Percentiles rank a stretch among this genome's conserved stretches.
Evolutionary conservation across 1,140 invertebrate genomes (phyloP).

Genomic region (Bacillus rossius): DNA sequence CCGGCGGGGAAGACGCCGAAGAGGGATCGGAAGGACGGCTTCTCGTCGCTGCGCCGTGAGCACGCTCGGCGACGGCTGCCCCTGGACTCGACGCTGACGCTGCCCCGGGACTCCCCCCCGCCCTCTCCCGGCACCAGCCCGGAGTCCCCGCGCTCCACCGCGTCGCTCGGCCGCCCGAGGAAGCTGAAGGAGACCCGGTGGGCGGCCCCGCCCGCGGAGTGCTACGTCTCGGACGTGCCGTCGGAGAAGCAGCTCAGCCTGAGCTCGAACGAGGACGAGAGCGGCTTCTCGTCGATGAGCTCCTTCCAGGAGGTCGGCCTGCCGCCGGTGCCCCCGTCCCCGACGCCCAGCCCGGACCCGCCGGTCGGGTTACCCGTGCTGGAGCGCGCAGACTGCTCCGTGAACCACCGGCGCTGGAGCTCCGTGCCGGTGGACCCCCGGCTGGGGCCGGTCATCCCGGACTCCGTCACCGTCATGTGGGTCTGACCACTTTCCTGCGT

Average conservation of each 20-base stretch:
- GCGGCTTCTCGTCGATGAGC: conserved; percentile 75
- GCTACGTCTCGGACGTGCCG: conserved; percentile 33
- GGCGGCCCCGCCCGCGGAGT: conserved; percentile 17
- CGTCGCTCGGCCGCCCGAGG: not conserved
- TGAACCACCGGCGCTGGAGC: conserved; percentile 40
- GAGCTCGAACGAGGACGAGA: conserved; percentile 64
- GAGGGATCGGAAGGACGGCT: no score
- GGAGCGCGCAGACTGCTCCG: conserved; percentile 31
- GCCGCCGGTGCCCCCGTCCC: conserved; percentile 38
- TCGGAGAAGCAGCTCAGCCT: conserved; percentile 43
- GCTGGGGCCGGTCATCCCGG: no score
- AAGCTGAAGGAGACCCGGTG: not conserved
- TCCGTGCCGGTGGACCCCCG: conserved; percentile 41
- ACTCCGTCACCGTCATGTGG: no score
- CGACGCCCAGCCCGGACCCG: conserved; percentile 19
- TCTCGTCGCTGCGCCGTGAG: no score
- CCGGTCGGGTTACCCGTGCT: conserved; percentile 42
- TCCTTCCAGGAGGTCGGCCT: conserved; percentile 72
- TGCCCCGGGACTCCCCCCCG: not conserved
- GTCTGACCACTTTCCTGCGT: no score
- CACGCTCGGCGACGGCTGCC: no score
- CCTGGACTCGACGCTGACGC: not conserved
- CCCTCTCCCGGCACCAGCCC: not conserved
- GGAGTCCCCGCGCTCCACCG: not conserved
- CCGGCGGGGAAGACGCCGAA: no score